Base-by-base conservation (phyloP, 2,113 vertebrate genomes). In the Colistium nudipinnis region DNA sequence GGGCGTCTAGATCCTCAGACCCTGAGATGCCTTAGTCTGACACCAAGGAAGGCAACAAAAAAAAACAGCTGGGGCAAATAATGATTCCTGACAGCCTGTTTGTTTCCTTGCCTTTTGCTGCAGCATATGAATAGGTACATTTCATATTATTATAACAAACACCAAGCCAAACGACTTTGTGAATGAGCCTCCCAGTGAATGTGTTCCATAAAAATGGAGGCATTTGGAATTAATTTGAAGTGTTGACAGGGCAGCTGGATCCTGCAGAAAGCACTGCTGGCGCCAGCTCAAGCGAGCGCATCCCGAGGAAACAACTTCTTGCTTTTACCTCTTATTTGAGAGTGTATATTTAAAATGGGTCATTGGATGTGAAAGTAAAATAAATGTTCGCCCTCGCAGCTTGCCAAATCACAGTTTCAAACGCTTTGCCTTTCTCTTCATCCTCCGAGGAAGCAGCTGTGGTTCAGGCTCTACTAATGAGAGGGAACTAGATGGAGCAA, bases 391-490 rank as follows among this genome's bases (percentile, higher is more conserved):
- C 82, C 52, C 60, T 72, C 76, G 30, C 59, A 55, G 70, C 60
- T 80, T 51, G 57, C 63, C 51, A 60, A 64, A 59, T 73, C 38
- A 30, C 9, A 0, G 44, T 78, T 57, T 70, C 45, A 74, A 84
- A 56, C 44, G 27, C 59, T 78, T 33, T 57, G 45, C 43, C 41
- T 31, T 62, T 61, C 69, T 48, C 33, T 51, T 45, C 53, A 49
- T 76, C 45, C 57, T 81, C 56, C 2, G 20, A 67, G 57, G 64
- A 66, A 43, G 43, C 41, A 52, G 31, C 74, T 54, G 70, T 13
- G 56, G 65, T 84, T 87, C 61, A 59, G 59, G 76, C 51, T 70
- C 22, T 44, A 12, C 76, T 85, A 87, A 89, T 73, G 71, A 89
- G 82, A 45, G 75, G 60, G 54, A 65, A 83, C 83, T 30, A 61